A percentile compares a stretch with the other conserved stretches of the same genome.
Conservation (phyloP, 2,797 vertebrate species). For the Eurystomus glaucurus region DNA sequence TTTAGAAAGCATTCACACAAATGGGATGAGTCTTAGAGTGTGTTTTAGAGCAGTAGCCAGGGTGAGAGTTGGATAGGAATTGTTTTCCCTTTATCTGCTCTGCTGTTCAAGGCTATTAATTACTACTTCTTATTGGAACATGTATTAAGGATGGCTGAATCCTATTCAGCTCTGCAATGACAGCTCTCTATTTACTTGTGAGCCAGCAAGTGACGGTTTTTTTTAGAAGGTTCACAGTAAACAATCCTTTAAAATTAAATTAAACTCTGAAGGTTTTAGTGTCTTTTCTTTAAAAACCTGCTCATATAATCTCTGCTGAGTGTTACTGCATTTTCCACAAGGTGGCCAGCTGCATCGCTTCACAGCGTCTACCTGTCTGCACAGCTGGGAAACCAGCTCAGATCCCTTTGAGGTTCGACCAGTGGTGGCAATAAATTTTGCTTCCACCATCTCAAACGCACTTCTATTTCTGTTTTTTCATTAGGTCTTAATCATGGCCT, state of each 20-base stretch:
- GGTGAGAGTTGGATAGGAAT: background rate
- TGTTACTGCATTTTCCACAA: background rate
- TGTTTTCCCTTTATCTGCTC: background rate
- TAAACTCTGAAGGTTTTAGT: background rate
- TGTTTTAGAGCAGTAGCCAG: background rate
- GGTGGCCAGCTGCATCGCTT: background rate
- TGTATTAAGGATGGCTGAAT: background rate
- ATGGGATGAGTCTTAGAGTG: background rate
- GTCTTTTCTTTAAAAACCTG: background rate
- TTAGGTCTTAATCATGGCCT: background rate
- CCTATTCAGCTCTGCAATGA: background rate
- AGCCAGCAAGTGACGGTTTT: background rate
- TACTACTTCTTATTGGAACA: background rate
- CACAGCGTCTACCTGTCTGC: background rate
- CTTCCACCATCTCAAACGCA: background rate
- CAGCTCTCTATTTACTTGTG: background rate
- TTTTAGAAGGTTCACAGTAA: background rate
- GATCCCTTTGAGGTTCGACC: background rate
- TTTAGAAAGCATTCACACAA: slow-evolving; percentile 3
- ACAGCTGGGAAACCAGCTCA: background rate
- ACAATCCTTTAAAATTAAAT: background rate
- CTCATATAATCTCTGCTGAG: background rate
- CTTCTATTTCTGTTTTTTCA: background rate
- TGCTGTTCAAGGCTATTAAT: background rate
- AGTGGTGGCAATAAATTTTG: background rate